Evolutionary conservation across 2,888 invertebrate genomes (phyloP), one percentile per base, ranked within the genome.

Genomic region (Deilephila porcellus): DNA sequence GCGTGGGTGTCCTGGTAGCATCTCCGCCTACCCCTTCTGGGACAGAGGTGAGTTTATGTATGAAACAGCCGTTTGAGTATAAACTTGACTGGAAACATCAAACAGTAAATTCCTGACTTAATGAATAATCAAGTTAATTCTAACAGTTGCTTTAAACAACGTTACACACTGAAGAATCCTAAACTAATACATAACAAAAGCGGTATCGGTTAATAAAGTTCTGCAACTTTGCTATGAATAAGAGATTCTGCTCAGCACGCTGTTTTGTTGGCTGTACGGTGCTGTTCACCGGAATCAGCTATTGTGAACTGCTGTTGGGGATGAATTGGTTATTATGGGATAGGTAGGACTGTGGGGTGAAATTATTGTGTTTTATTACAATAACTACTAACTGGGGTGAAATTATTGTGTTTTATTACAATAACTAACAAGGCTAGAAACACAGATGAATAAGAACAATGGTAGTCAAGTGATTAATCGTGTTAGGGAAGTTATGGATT

Each of bases 201-300:
- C 62, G 19, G 62, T 62, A 62, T 62, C 29, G 62, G 14, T 62
- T 3, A 19, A 11, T 3, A 2, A 32, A 19, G 32, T 32, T 19
- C 62, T 32, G 19, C 17, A 29, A 45, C 11, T 45, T 45, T 45
- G 11, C 32, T 17, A 1, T 64, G 64, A 64, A 64, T 64, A 64
- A 63, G 63, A 34, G n/a, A 37, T 45, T 64, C 8, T 11, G 64
- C 37, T 1, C 11, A 20, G 37, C 64, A 20, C n/a, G 64, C 64
- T 64, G 64, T 64, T 64, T 64, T 64, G 64, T 64, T 63, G 63
- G 37, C 11, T 60, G 17, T n/a, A 34, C 45, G 11, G 45, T 45
- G 34, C 20, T n/a, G 64, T 64, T 64, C n/a, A 20, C 45, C 20
- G 45, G 34, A 64, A 7, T 64, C 45, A 20, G 64, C 45, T 45